A percentile compares a stretch with the other conserved stretches of the same genome.
Conservation (phyloP, 2,888 invertebrate genomes). For the Sesia apiformis region DNA sequence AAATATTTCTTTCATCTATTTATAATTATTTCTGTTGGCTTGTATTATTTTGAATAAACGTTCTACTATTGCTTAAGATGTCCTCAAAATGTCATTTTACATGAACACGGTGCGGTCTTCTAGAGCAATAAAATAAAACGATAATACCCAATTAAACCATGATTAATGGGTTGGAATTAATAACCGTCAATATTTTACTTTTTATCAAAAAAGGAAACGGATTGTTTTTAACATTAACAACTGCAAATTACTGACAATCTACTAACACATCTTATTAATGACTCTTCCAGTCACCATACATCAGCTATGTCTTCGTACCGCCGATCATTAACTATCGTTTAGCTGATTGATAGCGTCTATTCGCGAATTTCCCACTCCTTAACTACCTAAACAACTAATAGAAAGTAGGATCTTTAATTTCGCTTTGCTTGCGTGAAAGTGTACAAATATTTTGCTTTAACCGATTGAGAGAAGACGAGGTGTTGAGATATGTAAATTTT, state of each 20-base stretch:
- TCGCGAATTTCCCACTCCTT: slow-evolving; percentile 9
- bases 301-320: background rate
- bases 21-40: too few relatives aligned
- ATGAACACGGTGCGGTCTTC: too few relatives aligned
- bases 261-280: background rate
- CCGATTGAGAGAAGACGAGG: background rate
- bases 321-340: slow-evolving; percentile 8
- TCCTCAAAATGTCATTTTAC: too few relatives aligned
- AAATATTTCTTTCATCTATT: too few relatives aligned
- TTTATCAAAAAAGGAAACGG: too few relatives aligned
- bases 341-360: slow-evolving; percentile 7
- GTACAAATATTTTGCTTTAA: background rate
- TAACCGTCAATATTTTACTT: too few relatives aligned
- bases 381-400: slow-evolving; percentile 1
- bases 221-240: background rate
- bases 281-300: background rate
- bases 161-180: too few relatives aligned
- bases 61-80: too few relatives aligned
- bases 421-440: background rate
- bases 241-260: background rate
- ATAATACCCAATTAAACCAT: too few relatives aligned
- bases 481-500: background rate
- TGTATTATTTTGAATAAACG: too few relatives aligned
- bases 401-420: slow-evolving; percentile 5
- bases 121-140: too few relatives aligned